phyloP scores from a whole-genome alignment of 37 sponge, comb jelly and placozoan species.

The Dysidea cf. avara region DNA sequence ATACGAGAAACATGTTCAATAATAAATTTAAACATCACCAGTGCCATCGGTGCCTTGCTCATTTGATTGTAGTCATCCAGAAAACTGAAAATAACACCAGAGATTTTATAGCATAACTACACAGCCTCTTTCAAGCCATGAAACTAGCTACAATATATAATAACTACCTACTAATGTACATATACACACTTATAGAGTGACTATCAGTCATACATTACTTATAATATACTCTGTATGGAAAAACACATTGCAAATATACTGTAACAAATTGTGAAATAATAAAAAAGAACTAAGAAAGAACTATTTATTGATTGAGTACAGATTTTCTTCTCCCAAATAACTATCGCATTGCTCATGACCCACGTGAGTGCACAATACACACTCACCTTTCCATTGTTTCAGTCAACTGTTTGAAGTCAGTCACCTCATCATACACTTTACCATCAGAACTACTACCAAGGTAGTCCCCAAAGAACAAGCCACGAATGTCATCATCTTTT shows the following conservation, averaged over 20 bases:
- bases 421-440: slow-evolving; percentile 85
- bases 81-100: slow-evolving; percentile 43
- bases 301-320: no score
- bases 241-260: background rate
- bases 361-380: no score
- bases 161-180: background rate
- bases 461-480: slow-evolving; percentile 97
- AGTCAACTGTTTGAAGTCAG: slow-evolving; percentile 73
- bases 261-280: no score
- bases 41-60: slow-evolving; percentile 97
- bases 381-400: slow-evolving; percentile 75
- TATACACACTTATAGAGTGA: background rate
- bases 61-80: slow-evolving; percentile 98
- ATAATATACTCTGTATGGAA: background rate
- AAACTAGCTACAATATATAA: background rate
- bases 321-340: no score
- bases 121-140: background rate
- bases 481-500: slow-evolving; percentile 78
- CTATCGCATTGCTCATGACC: no score
- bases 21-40: slow-evolving; percentile 96
- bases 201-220: background rate
- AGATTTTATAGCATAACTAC: background rate
- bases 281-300: no score
- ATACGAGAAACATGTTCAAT: slow-evolving; percentile 97
- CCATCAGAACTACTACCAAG: slow-evolving; percentile 68